Evolutionary conservation across 2,888 invertebrate genomes (phyloP), one percentile per base, ranked within the genome.

Genomic region (Atherix ibis): DNA sequence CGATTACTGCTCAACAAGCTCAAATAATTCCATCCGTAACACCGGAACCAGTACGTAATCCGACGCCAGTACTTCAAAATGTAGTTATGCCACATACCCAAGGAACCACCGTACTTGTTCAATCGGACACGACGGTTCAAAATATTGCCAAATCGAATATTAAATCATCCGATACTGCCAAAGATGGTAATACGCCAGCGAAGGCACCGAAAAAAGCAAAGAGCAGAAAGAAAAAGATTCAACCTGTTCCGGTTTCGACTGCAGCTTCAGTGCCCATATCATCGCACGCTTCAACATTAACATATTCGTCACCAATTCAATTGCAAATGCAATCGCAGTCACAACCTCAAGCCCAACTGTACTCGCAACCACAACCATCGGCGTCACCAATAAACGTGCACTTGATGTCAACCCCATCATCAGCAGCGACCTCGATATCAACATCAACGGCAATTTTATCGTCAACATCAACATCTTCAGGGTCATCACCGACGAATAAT

Each of bases 41-140:
- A 8, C 49, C 57, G 13, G 56, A 59, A 41, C 54, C 57, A 47
- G 38, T 50, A 32, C 49, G 56, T 13, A 57, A 59, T 39, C 37
- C 56, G 3, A 56, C 58, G 22, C 48, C 45, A 37, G 38, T 47
- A 38, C 29, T 44, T 38, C 33, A 53, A 51, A 26, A 55, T 57
- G 35, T 55, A 48, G 38, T 38, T 49, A 35, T 54, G 49, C 34
- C 52, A 48, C 35, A 54, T 49, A 28, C 49, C 48, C 30, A 35
- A 2, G 36, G 38, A 3, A 36, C 41, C 4, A 35, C 39, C 8
- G 44, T 43, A 22, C 31, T 42, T 8, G 40, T 42, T 8, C 40
- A 40, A 18, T 38, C 39, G n/a, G 40, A 40, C 18, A 37, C 34
- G 27, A 27, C 33, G 31, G 48, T 52, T 32, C 44, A 46, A 22